These are phyloP conservation scores for Lasioglossum calceatum DNA, from an alignment of 2,888 invertebrate genomes.

Conservation along the genomic window DNA sequence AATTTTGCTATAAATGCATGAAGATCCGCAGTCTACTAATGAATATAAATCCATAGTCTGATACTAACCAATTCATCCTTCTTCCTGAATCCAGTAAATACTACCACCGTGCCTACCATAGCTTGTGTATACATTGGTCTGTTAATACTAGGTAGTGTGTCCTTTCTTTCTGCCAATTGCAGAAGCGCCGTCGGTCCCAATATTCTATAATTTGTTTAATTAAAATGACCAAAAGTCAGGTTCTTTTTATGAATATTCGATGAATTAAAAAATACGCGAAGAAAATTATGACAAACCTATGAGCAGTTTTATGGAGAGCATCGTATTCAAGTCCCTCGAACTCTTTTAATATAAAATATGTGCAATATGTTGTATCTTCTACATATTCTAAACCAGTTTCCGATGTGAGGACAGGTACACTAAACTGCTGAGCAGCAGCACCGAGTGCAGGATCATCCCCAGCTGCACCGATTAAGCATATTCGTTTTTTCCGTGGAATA, in stretches of 20 bases:
- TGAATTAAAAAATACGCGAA: background rate
- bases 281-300: conserved; percentile 84
- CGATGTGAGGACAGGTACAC: conserved; percentile 88
- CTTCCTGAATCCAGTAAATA: conserved; percentile 96
- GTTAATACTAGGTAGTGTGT: conserved; percentile 90
- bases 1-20: too few species aligned
- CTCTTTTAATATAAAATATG: conserved; percentile 90
- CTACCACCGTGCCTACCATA: conserved; percentile 95
- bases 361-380: conserved; percentile 87
- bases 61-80: conserved; percentile 93
- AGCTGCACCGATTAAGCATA: conserved; percentile 88
- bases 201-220: conserved; percentile 85
- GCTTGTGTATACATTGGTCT: conserved; percentile 95
- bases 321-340: conserved; percentile 91
- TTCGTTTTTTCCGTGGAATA: conserved; percentile 86
- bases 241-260: conserved; percentile 14
- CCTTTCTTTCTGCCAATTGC: conserved; percentile 89
- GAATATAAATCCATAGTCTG: background rate
- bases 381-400: conserved; percentile 87
- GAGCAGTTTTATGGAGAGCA: conserved; percentile 87
- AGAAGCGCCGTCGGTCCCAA: conserved; percentile 92
- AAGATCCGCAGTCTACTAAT: too few species aligned
- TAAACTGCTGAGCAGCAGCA: conserved; percentile 87
- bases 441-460: conserved; percentile 85
- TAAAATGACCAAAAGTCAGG: conserved; percentile 64